Evolutionary conservation across 2,113 vertebrate species (phyloP).

Genomic region (Uropsilus gracilis): DNA sequence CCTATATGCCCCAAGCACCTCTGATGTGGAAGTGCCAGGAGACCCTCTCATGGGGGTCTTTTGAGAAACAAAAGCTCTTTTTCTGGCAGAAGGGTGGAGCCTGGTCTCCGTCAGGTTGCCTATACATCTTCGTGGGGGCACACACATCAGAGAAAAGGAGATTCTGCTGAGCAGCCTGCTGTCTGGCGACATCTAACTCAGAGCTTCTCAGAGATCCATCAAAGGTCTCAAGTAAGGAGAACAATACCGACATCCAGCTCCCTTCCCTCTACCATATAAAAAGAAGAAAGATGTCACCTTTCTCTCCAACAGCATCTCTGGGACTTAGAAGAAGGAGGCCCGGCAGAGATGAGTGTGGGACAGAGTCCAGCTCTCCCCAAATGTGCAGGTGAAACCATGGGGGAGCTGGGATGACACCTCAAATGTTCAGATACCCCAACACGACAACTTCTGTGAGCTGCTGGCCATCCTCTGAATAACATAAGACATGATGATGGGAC

Average conservation of each 20-base stretch:
- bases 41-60: not conserved
- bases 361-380: not conserved
- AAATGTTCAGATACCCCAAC: not conserved
- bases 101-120: not conserved
- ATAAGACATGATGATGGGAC: not conserved
- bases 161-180: rapidly evolving
- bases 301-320: not conserved
- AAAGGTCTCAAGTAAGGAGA: not conserved
- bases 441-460: not conserved
- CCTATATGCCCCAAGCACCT: rapidly evolving
- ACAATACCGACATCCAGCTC: not conserved
- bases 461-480: not conserved
- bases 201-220: not conserved
- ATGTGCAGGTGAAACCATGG: not conserved
- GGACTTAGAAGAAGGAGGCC: not conserved
- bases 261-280: not conserved
- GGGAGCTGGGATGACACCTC: not conserved
- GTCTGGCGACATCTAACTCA: not conserved
- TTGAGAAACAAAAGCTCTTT: not conserved
- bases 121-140: not conserved
- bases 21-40: not conserved
- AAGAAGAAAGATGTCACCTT: not conserved
- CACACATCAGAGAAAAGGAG: not conserved
- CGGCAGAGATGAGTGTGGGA: not conserved
- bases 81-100: not conserved